Conservation (phyloP, 1,140 invertebrate species). For the Kradibia gibbosae region DNA sequence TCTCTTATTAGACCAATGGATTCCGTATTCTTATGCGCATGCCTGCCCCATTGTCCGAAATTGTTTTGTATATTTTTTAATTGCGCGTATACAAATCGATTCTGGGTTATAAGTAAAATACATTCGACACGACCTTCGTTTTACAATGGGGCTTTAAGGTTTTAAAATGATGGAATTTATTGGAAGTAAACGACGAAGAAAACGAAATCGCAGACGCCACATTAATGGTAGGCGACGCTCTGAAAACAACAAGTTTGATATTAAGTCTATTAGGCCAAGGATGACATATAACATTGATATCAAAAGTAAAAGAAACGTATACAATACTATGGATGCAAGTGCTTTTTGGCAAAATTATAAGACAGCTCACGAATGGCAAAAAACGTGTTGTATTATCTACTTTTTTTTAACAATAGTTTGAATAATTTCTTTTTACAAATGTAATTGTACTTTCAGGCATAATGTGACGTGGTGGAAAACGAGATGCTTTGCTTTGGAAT, state of each 20-base stretch:
- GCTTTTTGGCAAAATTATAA: slow-evolving; percentile 70
- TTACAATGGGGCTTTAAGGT: too few species aligned
- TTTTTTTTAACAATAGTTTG: background rate
- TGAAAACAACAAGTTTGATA: slow-evolving; percentile 58
- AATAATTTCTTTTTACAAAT: background rate
- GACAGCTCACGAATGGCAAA: slow-evolving; percentile 67
- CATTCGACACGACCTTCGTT: too few species aligned
- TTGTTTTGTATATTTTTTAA: too few species aligned
- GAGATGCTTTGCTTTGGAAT: slow-evolving; percentile 76
- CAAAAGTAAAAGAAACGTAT: slow-evolving; percentile 19
- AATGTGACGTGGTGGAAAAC: slow-evolving; percentile 79
- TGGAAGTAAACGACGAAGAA: slow-evolving; percentile 54
- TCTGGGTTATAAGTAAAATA: too few species aligned
- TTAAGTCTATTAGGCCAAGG: slow-evolving; percentile 57
- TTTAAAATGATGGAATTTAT: slow-evolving; percentile 63
- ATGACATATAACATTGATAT: slow-evolving; percentile 11
- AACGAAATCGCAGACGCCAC: slow-evolving; percentile 54
- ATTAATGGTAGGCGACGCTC: slow-evolving; percentile 56
- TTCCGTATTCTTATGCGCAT: too few species aligned
- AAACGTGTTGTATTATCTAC: slow-evolving; percentile 55
- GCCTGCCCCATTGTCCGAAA: too few species aligned
- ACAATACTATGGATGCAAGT: slow-evolving; percentile 54
- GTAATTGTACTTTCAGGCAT: slow-evolving; percentile 61
- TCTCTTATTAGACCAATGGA: too few species aligned
- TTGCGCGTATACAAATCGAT: too few species aligned